Conservation (phyloP, 1,140 invertebrate species). For the Coenobita brevimanus region DNA sequence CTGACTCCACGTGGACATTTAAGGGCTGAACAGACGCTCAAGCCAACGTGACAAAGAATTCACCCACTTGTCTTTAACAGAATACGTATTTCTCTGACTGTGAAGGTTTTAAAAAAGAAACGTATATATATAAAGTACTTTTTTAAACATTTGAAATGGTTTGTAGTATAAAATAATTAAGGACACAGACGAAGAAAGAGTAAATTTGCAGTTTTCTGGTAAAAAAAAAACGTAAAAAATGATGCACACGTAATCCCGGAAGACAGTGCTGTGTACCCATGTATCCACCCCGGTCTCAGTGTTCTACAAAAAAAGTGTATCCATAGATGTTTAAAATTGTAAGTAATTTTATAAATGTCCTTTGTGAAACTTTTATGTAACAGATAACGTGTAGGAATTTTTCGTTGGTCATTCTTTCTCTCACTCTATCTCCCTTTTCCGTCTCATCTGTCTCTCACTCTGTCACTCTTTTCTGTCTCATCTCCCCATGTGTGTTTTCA, state of each 20-base stretch:
- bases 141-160: conserved; percentile 39
- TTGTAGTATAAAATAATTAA: conserved; percentile 33
- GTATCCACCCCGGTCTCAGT: conserved; percentile 64
- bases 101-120: conserved; percentile 30
- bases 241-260: conserved; percentile 43
- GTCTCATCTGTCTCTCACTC: too few relatives aligned
- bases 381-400: conserved; percentile 50
- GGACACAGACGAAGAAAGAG: conserved; percentile 20
- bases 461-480: background rate
- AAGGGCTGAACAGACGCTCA: too few relatives aligned
- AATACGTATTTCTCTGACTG: conserved; percentile 47
- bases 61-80: conserved; percentile 8
- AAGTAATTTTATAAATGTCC: conserved; percentile 68
- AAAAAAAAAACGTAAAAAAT: conserved; percentile 6
- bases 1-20: too few relatives aligned
- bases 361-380: conserved; percentile 65
- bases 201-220: conserved; percentile 16
- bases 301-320: conserved; percentile 66
- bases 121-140: conserved; percentile 15
- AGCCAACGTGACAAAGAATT: background rate
- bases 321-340: conserved; percentile 68
- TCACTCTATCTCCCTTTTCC: conserved; percentile 32
- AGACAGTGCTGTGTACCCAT: conserved; percentile 62
- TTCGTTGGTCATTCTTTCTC: conserved; percentile 57
- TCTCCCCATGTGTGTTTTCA: conserved; percentile 65